phyloP scores from a whole-genome alignment of 2,797 vertebrate genomes.

The Crypturellus tataupa region DNA sequence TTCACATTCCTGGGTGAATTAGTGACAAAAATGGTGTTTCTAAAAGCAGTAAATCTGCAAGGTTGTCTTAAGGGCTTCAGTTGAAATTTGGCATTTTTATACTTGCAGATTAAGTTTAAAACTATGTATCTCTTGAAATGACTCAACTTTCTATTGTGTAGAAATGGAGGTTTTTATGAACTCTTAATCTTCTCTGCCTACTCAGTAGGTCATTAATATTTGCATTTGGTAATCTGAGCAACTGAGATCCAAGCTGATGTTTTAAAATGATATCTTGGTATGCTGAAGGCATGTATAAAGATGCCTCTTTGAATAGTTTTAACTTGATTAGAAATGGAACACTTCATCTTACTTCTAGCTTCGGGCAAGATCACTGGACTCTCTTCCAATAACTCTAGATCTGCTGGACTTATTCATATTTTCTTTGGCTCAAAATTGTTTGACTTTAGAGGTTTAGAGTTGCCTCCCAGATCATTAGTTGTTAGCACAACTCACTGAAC shows the following conservation, averaged over 20 bases:
- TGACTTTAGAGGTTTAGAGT: not conserved
- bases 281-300: not conserved
- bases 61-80: not conserved
- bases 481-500: not conserved
- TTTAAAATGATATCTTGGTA: not conserved
- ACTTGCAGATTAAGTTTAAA: not conserved
- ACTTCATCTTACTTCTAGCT: not conserved
- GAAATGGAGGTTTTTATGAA: not conserved
- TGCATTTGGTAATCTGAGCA: not conserved
- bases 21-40: not conserved
- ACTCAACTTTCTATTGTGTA: not conserved
- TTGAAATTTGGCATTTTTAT: not conserved
- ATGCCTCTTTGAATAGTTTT: not conserved
- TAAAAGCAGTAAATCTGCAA: not conserved
- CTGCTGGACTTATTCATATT: not conserved
- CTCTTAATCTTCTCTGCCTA: not conserved
- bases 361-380: no score
- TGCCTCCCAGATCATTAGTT: not conserved
- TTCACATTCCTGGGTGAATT: not conserved
- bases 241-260: not conserved
- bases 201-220: not conserved
- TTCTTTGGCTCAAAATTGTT: not conserved
- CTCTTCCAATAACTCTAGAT: not conserved
- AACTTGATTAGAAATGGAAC: not conserved
- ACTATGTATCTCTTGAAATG: not conserved